Conservation (phyloP, 2,888 invertebrate genomes). For the Hypomecis punctinalis region DNA sequence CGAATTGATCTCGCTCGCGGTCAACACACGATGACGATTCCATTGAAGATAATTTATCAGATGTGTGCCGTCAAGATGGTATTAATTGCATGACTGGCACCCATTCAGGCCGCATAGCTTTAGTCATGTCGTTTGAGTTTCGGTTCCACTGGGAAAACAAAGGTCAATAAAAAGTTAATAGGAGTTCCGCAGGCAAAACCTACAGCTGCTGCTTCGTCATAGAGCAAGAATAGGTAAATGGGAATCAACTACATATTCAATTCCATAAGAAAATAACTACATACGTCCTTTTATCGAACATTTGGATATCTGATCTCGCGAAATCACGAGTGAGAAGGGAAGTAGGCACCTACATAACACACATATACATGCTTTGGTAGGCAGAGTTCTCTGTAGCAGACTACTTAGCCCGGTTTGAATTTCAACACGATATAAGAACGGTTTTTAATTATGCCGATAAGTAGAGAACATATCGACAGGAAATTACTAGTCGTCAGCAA, state of each 20-base stretch:
- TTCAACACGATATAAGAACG: slow-evolving; percentile 16
- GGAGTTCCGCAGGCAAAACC: slow-evolving; percentile 18
- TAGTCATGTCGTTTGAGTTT: slow-evolving; percentile 36
- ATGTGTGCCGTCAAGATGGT: slow-evolving; percentile 52
- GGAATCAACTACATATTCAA: not conserved
- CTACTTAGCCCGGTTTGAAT: not conserved
- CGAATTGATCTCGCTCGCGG: slow-evolving; percentile 50
- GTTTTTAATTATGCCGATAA: slow-evolving; percentile 31
- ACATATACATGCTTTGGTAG: not conserved
- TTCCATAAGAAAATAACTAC: not conserved
- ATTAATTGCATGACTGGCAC: slow-evolving; percentile 63
- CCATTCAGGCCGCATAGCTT: slow-evolving; percentile 49
- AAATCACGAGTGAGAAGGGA: not conserved
- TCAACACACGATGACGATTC: slow-evolving; percentile 54
- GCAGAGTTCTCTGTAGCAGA: not conserved
- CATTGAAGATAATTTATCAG: slow-evolving; percentile 65
- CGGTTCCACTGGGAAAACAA: slow-evolving; percentile 20
- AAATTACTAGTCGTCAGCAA: slow-evolving; percentile 63
- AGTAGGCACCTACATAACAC: not conserved
- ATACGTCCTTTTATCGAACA: no score
- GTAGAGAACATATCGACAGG: slow-evolving; percentile 54
- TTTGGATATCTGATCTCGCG: no score
- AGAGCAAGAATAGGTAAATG: not conserved
- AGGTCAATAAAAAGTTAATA: slow-evolving; percentile 28
- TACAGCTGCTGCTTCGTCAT: slow-evolving; percentile 25